These are phyloP conservation scores for Cinclus cinclus DNA, from an alignment of 2,113 vertebrate genomes.

Conservation along the genomic window DNA sequence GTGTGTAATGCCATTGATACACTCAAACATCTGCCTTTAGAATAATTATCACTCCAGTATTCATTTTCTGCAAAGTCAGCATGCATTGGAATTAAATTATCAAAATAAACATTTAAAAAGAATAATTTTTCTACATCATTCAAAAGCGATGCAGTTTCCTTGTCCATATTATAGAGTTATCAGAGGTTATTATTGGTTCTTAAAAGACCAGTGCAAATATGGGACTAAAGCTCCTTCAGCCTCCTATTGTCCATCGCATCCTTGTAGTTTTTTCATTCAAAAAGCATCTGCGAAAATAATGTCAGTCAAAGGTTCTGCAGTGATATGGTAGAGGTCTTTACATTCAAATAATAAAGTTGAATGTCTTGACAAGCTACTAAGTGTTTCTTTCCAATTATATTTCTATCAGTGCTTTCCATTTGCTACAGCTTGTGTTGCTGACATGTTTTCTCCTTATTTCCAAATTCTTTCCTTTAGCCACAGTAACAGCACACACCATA, in stretches of 20 bases:
- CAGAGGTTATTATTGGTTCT: background rate
- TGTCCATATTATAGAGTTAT: background rate
- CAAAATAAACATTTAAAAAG: background rate
- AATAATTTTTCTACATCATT: background rate
- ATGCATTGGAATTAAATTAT: background rate
- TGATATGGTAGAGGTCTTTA: background rate
- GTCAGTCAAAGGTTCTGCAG: background rate
- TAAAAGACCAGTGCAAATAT: background rate
- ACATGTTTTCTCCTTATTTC: background rate
- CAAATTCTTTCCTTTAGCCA: background rate
- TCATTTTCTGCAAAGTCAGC: background rate
- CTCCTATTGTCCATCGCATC: accelerated
- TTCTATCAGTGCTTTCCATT: background rate
- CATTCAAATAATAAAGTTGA: background rate
- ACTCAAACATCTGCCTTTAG: background rate
- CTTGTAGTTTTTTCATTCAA: background rate
- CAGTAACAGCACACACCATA: background rate
- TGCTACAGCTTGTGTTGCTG: background rate
- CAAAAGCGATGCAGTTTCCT: background rate
- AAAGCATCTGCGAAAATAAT: background rate
- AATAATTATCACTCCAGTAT: background rate
- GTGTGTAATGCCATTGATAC: background rate
- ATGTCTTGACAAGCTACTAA: background rate
- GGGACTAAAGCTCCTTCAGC: background rate
- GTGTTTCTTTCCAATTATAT: background rate